Evolutionary conservation across 2,888 invertebrate genomes (phyloP).

Genomic region (Thymelicus lineola): DNA sequence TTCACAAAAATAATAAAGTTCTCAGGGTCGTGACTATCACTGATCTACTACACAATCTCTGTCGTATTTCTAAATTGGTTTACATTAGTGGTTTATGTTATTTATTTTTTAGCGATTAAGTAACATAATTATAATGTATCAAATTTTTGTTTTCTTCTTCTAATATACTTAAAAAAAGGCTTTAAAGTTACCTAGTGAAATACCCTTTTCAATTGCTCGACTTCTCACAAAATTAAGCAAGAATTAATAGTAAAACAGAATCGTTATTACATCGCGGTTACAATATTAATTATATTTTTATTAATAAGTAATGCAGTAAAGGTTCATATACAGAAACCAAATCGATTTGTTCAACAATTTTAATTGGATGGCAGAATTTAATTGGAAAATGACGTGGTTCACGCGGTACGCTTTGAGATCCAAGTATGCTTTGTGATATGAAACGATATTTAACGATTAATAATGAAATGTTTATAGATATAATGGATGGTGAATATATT

Average conservation of each 20-base stretch:
- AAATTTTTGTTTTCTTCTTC: no score
- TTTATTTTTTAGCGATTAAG: no score
- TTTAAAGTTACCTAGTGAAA: no score
- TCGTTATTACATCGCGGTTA: not conserved
- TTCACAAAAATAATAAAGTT: no score
- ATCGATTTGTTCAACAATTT: constrained; percentile 15
- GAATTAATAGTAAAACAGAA: not conserved
- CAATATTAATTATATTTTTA: not conserved
- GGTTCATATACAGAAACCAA: not conserved
- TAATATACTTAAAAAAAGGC: no score
- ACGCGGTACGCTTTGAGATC: not conserved
- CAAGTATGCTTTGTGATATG: constrained; percentile 20
- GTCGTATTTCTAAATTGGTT: no score
- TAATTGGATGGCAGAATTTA: constrained; percentile 13
- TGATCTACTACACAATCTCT: no score
- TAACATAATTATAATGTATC: no score
- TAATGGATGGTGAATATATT: constrained; percentile 15
- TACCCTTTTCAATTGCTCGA: not conserved
- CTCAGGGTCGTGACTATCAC: no score
- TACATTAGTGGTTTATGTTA: no score
- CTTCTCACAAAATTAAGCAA: not conserved
- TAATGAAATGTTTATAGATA: constrained; percentile 20
- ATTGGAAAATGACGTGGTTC: not conserved
- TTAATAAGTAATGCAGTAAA: not conserved
- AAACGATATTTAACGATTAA: constrained; percentile 22